Conservation (phyloP, 2,888 invertebrate species). For the Apodemia zela region DNA sequence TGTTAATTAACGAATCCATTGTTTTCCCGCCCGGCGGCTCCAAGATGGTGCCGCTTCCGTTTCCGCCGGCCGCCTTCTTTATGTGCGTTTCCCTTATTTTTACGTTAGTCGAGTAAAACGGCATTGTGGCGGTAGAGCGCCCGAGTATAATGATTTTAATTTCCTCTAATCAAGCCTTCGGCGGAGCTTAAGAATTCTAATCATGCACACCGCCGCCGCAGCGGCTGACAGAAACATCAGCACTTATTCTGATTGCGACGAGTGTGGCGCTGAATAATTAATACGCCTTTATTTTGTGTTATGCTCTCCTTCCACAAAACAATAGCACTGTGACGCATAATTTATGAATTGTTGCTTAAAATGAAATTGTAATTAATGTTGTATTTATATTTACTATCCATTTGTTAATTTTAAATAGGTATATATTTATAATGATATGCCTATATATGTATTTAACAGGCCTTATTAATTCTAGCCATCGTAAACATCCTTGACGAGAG, state of each 20-base stretch:
- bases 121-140: slow-evolving; percentile 67
- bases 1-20: slow-evolving; percentile 90
- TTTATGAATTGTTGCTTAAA: slow-evolving; percentile 55
- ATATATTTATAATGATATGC: too few species aligned
- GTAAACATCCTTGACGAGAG: too few species aligned
- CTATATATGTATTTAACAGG: too few species aligned
- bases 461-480: too few species aligned
- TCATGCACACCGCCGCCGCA: slow-evolving; percentile 57
- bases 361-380: slow-evolving; percentile 32
- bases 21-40: slow-evolving; percentile 83
- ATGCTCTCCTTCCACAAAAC: slow-evolving; percentile 55
- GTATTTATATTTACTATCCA: slow-evolving; percentile 23
- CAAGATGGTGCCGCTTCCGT: slow-evolving; percentile 81
- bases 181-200: slow-evolving; percentile 79
- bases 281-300: slow-evolving; percentile 74
- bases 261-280: slow-evolving; percentile 80
- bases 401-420: too few species aligned
- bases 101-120: slow-evolving; percentile 62
- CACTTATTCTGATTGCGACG: slow-evolving; percentile 80
- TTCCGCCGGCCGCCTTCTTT: slow-evolving; percentile 77
- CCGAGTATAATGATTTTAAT: slow-evolving; percentile 79
- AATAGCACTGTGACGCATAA: slow-evolving; percentile 61
- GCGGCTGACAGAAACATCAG: slow-evolving; percentile 78
- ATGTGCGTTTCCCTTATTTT: slow-evolving; percentile 78
- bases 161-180: slow-evolving; percentile 80